Conservation (phyloP, 2,113 vertebrate genomes). For the Diadophis punctatus region DNA sequence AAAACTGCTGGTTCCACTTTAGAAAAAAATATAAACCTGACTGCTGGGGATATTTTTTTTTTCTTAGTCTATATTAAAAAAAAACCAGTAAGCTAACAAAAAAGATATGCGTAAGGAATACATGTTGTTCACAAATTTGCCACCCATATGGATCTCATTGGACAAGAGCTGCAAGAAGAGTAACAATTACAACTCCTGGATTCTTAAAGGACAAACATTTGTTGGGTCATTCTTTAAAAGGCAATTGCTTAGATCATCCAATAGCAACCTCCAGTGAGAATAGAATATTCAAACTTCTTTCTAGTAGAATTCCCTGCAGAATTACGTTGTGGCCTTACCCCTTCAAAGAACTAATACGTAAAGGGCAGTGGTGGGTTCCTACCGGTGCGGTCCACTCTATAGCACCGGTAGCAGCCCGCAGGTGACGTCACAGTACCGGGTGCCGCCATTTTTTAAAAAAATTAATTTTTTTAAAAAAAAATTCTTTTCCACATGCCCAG, state of each 20-base stretch:
- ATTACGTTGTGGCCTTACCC: background rate
- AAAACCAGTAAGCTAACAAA: background rate
- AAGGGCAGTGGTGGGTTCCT: background rate
- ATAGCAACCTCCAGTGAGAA: background rate
- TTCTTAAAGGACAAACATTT: background rate
- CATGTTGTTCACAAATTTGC: background rate
- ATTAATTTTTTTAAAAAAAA: too few species aligned
- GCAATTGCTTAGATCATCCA: background rate
- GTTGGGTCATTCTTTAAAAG: background rate
- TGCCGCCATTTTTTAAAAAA: too few species aligned
- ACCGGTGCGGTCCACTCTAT: too few species aligned
- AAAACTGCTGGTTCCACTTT: background rate
- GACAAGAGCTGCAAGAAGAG: background rate
- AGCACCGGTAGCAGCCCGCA: too few species aligned
- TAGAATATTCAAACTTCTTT: background rate
- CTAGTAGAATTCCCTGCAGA: background rate
- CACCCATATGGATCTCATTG: background rate
- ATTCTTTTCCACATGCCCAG: too few species aligned
- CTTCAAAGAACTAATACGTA: background rate
- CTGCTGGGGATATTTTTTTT: background rate
- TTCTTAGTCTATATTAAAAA: background rate
- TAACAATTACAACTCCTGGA: background rate
- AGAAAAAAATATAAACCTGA: constrained; percentile 18
- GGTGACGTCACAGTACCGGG: too few species aligned
- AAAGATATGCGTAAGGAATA: background rate